A percentile compares a stretch with the other conserved stretches of the same genome.
Conservation (phyloP, 2,113 vertebrate genomes). For the Amphiprion percula region DNA sequence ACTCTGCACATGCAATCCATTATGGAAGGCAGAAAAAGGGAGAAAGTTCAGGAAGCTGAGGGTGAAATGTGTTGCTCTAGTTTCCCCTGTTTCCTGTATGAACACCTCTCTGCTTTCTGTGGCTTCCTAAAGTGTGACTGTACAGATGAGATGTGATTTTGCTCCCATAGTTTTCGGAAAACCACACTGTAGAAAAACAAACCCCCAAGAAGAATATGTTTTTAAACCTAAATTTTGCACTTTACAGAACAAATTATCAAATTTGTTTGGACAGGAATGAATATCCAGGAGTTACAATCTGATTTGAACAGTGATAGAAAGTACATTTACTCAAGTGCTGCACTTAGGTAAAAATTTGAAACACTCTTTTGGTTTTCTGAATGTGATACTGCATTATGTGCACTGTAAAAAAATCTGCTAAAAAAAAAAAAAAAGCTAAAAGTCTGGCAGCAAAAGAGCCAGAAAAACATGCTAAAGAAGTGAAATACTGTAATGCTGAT, state of each 20-base stretch:
- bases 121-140: conserved; percentile 3
- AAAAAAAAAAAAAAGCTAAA: no score
- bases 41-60: conserved; percentile 79
- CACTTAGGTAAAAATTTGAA: no score
- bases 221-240: no score
- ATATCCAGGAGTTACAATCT: not conserved
- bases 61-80: conserved; percentile 73
- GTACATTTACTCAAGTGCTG: no score
- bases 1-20: conserved; percentile 83
- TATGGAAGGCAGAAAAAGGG: conserved; percentile 68
- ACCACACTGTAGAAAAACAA: not conserved
- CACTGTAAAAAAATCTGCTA: no score
- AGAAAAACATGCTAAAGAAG: no score
- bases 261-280: not conserved
- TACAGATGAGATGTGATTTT: not conserved
- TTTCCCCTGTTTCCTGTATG: conserved; percentile 72
- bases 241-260: not conserved
- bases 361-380: no score
- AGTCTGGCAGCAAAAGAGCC: no score
- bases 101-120: conserved; percentile 44
- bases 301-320: no score
- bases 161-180: not conserved
- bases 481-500: no score
- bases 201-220: no score
- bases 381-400: no score